Evolutionary conservation across 2,888 invertebrate genomes (phyloP).

Genomic region (Drosophila engyochracea): DNA sequence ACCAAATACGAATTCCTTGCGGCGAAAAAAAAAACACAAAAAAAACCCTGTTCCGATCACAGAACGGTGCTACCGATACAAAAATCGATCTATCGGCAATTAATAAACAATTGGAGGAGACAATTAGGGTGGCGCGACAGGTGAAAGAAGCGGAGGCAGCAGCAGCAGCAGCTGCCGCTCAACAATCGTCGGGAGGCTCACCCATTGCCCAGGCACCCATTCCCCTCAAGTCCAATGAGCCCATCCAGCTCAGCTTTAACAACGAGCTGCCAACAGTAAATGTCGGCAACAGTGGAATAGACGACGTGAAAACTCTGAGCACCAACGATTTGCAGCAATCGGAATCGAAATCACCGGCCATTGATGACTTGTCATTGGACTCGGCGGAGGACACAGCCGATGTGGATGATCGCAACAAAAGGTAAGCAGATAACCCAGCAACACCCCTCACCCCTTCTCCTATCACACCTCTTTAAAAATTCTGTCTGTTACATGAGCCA

Average conservation of each 20-base stretch:
- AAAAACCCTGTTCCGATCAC: slow-evolving; percentile 35
- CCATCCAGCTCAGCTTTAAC: slow-evolving; percentile 83
- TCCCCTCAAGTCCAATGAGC: slow-evolving; percentile 67
- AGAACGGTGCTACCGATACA: slow-evolving; percentile 84
- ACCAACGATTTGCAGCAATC: slow-evolving; percentile 86
- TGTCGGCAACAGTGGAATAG: slow-evolving; percentile 70
- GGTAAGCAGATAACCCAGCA: slow-evolving; percentile 82
- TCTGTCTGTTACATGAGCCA: slow-evolving; percentile 11
- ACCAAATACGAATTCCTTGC: slow-evolving; percentile 36
- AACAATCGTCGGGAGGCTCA: slow-evolving; percentile 38
- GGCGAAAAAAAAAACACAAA: slow-evolving; percentile 23
- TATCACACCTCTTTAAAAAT: not conserved
- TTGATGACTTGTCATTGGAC: slow-evolving; percentile 90
- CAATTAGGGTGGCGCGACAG: slow-evolving; percentile 85
- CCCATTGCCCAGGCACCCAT: slow-evolving; percentile 69
- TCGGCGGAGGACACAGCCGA: slow-evolving; percentile 90
- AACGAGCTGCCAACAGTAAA: slow-evolving; percentile 75
- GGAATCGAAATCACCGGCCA: slow-evolving; percentile 88
- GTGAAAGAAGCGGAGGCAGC: slow-evolving; percentile 83
- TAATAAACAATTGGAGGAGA: slow-evolving; percentile 85
- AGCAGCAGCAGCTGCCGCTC: slow-evolving; percentile 72
- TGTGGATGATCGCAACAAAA: slow-evolving; percentile 93
- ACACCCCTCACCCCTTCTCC: not conserved
- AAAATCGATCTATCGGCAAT: slow-evolving; percentile 85
- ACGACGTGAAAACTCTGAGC: slow-evolving; percentile 62